phyloP scores from a whole-genome alignment of 2,888 invertebrate genomes.

The Esperia sulphurella region DNA sequence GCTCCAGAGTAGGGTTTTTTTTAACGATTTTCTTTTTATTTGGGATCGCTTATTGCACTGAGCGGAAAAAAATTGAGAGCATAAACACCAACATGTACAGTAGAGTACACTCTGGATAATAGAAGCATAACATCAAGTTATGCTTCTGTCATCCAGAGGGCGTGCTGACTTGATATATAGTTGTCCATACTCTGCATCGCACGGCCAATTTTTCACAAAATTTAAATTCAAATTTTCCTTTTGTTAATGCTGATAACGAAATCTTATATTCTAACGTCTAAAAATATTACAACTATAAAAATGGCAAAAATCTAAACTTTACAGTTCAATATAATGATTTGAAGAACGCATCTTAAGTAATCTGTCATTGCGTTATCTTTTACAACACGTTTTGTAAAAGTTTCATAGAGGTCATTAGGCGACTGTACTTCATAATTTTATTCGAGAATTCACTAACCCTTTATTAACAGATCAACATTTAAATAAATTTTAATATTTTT shows the following conservation, averaged over 20 bases:
- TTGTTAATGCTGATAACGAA: constrained; percentile 12
- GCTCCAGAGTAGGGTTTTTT: constrained; percentile 25
- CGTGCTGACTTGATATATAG: neutral
- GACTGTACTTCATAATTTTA: constrained; percentile 15
- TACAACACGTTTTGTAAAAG: too few relatives aligned
- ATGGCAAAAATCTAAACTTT: constrained; percentile 37
- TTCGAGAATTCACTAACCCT: constrained; percentile 15
- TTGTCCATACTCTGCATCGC: constrained; percentile 5
- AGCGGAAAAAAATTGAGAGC: constrained; percentile 10
- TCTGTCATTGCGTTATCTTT: constrained; percentile 12
- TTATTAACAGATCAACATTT: constrained; percentile 10
- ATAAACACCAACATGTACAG: too few relatives aligned
- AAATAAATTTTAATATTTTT: constrained; percentile 6
- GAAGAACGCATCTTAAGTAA: constrained; percentile 19
- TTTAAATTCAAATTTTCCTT: constrained; percentile 3
- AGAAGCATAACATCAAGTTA: too few relatives aligned
- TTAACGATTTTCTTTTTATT: constrained; percentile 25
- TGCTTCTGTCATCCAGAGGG: too few relatives aligned
- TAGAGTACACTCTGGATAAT: too few relatives aligned
- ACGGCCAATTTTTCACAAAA: constrained; percentile 12
- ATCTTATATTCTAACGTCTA: constrained; percentile 7
- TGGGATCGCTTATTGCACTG: constrained; percentile 50
- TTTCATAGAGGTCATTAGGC: constrained; percentile 7
- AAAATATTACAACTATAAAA: constrained; percentile 24
- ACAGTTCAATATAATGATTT: constrained; percentile 13